phyloP scores from a whole-genome alignment of 2,888 invertebrate genomes.

The Platycnemis pennipes region DNA sequence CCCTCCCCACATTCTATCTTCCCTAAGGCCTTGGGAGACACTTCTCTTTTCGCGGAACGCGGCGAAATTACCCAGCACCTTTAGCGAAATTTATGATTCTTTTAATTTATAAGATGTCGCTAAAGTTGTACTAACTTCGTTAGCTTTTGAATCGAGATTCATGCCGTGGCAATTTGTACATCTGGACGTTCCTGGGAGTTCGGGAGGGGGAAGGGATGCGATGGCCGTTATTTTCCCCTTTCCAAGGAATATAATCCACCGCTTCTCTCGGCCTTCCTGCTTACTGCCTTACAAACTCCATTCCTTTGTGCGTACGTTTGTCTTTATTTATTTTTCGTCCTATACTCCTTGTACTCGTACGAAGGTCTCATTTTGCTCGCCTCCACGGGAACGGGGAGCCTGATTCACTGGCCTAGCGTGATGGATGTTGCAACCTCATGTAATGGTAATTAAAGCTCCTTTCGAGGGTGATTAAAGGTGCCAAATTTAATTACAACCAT shows the following conservation, averaged over 20 bases:
- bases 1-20: constrained; percentile 70
- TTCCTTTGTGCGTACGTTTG: constrained; percentile 23
- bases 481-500: constrained; percentile 21
- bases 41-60: constrained; percentile 56
- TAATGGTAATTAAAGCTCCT: constrained; percentile 19
- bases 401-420: constrained; percentile 30
- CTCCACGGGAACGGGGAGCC: neutral
- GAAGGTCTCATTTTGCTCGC: constrained; percentile 12
- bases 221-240: constrained; percentile 38
- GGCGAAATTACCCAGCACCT: constrained; percentile 63
- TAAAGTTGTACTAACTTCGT: constrained; percentile 67
- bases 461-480: neutral
- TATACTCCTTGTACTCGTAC: neutral
- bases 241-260: constrained; percentile 3
- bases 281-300: constrained; percentile 9
- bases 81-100: constrained; percentile 61
- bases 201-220: neutral
- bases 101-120: constrained; percentile 67
- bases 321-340: constrained; percentile 26
- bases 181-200: constrained; percentile 14
- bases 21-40: constrained; percentile 69
- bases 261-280: neutral
- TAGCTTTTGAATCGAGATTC: constrained; percentile 67
- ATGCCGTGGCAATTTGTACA: constrained; percentile 66
- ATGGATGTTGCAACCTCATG: constrained; percentile 41